Percentiles rank a stretch among this genome's conserved stretches.
Evolutionary conservation across 2,113 vertebrate genomes (phyloP).

Genomic region (Penelope pileata): DNA sequence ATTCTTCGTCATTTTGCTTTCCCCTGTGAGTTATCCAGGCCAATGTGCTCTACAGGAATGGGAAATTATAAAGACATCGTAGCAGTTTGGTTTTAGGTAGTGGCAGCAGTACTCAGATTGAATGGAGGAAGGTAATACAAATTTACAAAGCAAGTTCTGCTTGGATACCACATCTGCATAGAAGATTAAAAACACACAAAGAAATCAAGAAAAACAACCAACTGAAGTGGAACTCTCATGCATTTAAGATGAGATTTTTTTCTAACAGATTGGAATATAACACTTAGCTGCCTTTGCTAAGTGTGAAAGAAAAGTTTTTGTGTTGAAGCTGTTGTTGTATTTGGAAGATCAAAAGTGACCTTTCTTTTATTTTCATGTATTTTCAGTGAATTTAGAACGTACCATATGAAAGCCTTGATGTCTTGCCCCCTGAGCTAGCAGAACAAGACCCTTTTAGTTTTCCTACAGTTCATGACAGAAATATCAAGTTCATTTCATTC

Average conservation of each 20-base stretch:
- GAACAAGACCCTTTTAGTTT: background rate
- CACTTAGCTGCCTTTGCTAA: background rate
- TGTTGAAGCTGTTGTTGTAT: background rate
- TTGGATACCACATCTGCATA: background rate
- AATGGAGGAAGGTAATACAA: background rate
- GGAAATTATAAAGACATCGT: background rate
- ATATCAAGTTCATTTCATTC: background rate
- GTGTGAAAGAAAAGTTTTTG: background rate
- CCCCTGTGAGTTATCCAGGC: background rate
- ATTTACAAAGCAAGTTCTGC: background rate
- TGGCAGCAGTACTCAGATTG: background rate
- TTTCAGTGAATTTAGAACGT: background rate
- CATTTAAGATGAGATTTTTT: background rate
- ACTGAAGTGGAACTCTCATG: background rate
- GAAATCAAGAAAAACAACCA: background rate
- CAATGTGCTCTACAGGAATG: background rate
- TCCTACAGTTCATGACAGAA: background rate
- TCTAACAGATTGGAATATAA: background rate
- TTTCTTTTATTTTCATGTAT: background rate
- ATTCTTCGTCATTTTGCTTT: background rate
- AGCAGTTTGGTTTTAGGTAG: background rate
- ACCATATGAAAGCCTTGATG: background rate
- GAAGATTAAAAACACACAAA: background rate
- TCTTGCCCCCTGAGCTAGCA: accelerated
- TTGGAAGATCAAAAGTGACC: background rate